These are phyloP conservation scores for Hyposoter didymator DNA, from an alignment of 2,888 invertebrate genomes.

Conservation along the genomic window DNA sequence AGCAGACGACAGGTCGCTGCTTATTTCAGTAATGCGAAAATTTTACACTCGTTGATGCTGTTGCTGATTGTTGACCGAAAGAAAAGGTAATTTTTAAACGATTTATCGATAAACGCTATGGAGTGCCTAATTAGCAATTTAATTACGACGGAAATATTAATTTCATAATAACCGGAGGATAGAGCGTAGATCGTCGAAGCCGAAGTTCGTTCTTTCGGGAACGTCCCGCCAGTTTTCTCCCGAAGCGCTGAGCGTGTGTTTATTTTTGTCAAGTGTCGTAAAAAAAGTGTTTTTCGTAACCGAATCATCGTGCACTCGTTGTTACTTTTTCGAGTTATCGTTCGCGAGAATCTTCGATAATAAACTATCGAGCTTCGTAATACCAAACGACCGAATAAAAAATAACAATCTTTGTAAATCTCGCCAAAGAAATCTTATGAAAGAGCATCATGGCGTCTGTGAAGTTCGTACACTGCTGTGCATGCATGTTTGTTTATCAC, in stretches of 20 bases:
- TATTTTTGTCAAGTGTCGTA: constrained; percentile 25
- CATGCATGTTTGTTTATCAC: neutral
- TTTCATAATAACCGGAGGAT: constrained; percentile 78
- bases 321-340: neutral
- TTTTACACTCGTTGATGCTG: neutral
- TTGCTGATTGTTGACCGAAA: neutral
- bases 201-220: constrained; percentile 56
- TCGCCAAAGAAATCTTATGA: neutral
- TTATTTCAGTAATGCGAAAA: neutral
- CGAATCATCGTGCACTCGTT: constrained; percentile 35
- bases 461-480: constrained; percentile 2
- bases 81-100: neutral
- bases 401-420: constrained; percentile 12
- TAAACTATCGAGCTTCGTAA: neutral
- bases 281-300: constrained; percentile 37
- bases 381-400: constrained; percentile 19
- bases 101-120: neutral
- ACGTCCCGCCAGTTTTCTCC: constrained; percentile 69
- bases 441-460: constrained; percentile 54
- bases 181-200: constrained; percentile 80
- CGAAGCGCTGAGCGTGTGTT: constrained; percentile 55
- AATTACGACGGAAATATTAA: neutral
- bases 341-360: neutral
- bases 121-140: constrained; percentile 5
- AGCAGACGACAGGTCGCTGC: constrained; percentile 4